Evolutionary conservation across 2,797 vertebrate genomes (phyloP), one percentile per base, ranked within the genome.

Genomic region (Thalassophryne amazonica): DNA sequence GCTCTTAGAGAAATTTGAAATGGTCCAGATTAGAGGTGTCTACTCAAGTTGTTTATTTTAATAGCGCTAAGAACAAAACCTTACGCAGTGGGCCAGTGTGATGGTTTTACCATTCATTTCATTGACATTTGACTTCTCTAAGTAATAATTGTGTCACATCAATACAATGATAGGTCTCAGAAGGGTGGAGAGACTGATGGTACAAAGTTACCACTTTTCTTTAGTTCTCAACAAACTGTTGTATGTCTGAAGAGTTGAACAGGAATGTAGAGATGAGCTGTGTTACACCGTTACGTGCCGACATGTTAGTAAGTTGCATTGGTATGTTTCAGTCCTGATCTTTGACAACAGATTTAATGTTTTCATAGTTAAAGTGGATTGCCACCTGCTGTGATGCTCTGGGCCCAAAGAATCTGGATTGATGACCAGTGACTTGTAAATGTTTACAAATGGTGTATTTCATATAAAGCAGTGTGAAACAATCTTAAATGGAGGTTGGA

Each of bases 391-490:
- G n/a, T n/a, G n/a, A n/a, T n/a, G 5, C 28, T 58, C 47, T 22
- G 5, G 16, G 21, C 56, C 49, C 40, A 28, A 14, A 37, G 46
- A 35, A 32, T 49, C 52, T 49, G 47, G 24, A 29, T 36, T 58
- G 48, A 46, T 48, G 12, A 42, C 34, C 38, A 16, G 36, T 52
- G 49, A 66, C 49, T 52, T 41, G 25, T 53, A 51, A 72, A 59
- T 75, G 76, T 86, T 81, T 84, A 77, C 72, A 80, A 31, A 64
- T 66, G 17, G 54, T 59, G 39, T 47, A 41, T 56, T 53, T 57
- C 39, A 50, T 50, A 55, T 51, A 29, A 60, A 57, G 35, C 51
- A 51, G 76, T 64, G 63, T 42, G 38, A 65, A 80, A 59, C 56
- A 43, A 69, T 73, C 65, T 39, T 35, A 47, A 55, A 45, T 11